Evolutionary conservation across 2,888 invertebrate genomes (phyloP), one percentile per base, ranked within the genome.

Genomic region (Theodoxus fluviatilis): DNA sequence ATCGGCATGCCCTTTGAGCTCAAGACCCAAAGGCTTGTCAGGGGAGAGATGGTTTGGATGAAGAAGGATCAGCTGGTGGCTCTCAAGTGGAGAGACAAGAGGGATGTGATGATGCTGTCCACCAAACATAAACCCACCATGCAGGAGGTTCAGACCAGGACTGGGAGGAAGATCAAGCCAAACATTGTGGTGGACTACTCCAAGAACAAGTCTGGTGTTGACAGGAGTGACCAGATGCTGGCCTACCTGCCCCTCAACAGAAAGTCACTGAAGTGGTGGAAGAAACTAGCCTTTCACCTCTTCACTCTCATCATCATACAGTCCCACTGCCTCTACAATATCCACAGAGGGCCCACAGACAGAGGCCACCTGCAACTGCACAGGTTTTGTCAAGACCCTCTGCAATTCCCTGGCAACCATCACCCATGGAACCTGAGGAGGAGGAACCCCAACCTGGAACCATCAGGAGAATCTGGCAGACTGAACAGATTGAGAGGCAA

Each of bases 231-330:
- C 25, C 68, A 70, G 31, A 52, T 72, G 28, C 9, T 69, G n/a
- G 33, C 43, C 22, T 72, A 68, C 59, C 22, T 28, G 33, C 69
- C 70, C 0, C 6, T 70, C 18, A 63, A 72, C 43, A 22, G 70
- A 7, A 70, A 68, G 33, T 70, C 72, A 1, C 28, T 72, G 57
- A 72, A 67, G 25, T 72, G 72, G 72, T 70, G 67, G 70, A 67
- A 70, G n/a, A 72, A 70, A 22, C 55, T 64, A 40, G 57, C 57
- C 7, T 47, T 68, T 9, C 64, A 71, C 63, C 37, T 71, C 12
- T 22, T 71, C 28, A 64, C 68, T 3, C 64, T 65, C 9, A 43
- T 55, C 31, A 49, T 64, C 22, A 49, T 68, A 4, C 68, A 71
- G 57, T 22, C 57, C 31, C 43, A 35, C 31, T n/a, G 31, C 9